Conservation (phyloP, 2,888 invertebrate species). For the Buathra laborator region DNA sequence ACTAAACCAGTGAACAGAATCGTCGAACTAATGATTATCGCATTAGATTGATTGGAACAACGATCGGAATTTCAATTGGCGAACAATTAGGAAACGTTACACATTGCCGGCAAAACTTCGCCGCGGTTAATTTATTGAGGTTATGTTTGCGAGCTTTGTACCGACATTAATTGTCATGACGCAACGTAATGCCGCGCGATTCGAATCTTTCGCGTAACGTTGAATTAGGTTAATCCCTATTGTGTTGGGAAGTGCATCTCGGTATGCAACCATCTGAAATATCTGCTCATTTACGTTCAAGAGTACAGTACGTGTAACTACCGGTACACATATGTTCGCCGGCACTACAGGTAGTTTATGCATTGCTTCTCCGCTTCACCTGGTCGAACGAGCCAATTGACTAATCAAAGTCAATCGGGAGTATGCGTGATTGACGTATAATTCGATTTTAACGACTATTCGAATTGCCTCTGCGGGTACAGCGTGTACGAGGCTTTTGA, state of each 20-base stretch:
- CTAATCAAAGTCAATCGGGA: constrained; percentile 14
- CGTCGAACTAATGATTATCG: constrained; percentile 17
- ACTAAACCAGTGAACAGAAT: background rate
- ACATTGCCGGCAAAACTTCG: background rate
- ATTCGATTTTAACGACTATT: constrained; percentile 4
- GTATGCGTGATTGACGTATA: constrained; percentile 5
- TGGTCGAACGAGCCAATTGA: constrained; percentile 12
- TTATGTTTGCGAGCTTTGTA: too few species aligned
- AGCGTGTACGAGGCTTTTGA: background rate
- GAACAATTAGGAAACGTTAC: background rate
- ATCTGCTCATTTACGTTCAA: too few species aligned
- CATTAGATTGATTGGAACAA: constrained; percentile 35
- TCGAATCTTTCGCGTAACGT: too few species aligned
- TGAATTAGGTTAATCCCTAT: too few species aligned
- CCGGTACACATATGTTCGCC: too few species aligned
- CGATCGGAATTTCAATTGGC: constrained; percentile 23
- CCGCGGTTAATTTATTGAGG: background rate
- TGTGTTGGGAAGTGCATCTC: too few species aligned
- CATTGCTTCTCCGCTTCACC: background rate
- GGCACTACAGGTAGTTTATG: too few species aligned
- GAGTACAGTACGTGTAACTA: too few species aligned
- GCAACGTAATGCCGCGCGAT: too few species aligned
- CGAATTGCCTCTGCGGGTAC: background rate
- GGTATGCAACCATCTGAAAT: too few species aligned
- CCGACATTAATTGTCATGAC: too few species aligned